Evolutionary conservation across 2,797 vertebrate genomes (phyloP).

Genomic region (Sitta carolinensis): DNA sequence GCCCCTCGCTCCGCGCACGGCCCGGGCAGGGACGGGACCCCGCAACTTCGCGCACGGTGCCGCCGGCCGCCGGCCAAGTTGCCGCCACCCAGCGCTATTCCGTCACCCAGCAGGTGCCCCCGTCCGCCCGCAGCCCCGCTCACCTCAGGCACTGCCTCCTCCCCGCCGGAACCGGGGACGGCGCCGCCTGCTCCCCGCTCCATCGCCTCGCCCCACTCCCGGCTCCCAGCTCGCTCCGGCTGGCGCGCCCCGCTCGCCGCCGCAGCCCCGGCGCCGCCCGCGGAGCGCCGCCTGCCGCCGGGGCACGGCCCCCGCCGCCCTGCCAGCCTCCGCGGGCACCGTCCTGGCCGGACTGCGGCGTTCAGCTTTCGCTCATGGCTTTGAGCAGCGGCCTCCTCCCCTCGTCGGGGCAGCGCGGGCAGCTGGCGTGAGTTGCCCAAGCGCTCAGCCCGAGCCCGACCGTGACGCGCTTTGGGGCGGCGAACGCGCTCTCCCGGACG

Average conservation of each 20-base stretch:
- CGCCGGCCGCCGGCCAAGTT: background rate
- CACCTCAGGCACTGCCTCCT: background rate
- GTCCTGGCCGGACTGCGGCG: background rate
- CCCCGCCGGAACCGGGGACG: background rate
- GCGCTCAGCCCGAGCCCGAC: background rate
- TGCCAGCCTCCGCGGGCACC: background rate
- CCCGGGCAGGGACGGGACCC: background rate
- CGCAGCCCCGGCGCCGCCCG: background rate
- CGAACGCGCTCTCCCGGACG: background rate
- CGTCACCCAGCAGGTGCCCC: background rate
- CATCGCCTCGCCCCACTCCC: background rate
- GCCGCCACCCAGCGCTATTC: background rate
- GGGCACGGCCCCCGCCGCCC: background rate
- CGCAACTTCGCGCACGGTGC: background rate
- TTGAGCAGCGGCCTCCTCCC: background rate
- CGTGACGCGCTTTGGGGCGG: background rate
- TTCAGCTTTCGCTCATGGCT: background rate
- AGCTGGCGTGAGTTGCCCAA: background rate
- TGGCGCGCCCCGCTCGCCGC: background rate
- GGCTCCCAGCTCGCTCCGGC: background rate
- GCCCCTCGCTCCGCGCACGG: background rate
- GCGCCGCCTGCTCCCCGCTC: background rate
- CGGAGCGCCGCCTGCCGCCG: constrained; percentile 3
- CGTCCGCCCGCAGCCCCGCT: background rate
- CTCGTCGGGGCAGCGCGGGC: background rate